These are phyloP conservation scores for Canis aureus DNA, from an alignment of 2,113 vertebrate species.

Conservation along the genomic window DNA sequence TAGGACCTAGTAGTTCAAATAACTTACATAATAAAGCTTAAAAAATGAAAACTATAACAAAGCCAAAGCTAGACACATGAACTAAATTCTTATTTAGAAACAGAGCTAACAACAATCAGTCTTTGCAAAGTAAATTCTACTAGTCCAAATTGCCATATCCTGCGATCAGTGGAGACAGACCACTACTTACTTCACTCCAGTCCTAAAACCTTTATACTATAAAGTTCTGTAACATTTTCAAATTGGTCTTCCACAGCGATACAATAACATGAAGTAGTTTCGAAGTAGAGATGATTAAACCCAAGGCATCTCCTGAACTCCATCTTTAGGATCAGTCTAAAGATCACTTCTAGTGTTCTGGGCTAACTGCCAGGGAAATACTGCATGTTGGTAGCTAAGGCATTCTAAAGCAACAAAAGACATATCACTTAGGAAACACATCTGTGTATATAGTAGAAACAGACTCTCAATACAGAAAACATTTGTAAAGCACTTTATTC, in stretches of 20 bases:
- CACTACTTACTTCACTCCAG: neutral
- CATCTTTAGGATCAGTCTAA: slow-evolving; percentile 10
- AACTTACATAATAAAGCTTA: slow-evolving; percentile 12
- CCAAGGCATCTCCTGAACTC: neutral
- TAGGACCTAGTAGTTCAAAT: neutral
- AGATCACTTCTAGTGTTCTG: neutral
- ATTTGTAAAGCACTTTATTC: slow-evolving; percentile 18
- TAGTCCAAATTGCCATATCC: neutral
- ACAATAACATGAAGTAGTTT: neutral
- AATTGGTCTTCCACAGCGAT: neutral
- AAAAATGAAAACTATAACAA: slow-evolving; percentile 53
- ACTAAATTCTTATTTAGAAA: slow-evolving; percentile 26
- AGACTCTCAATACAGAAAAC: neutral
- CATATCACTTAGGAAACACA: neutral
- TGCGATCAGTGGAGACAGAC: neutral
- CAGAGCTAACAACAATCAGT: neutral
- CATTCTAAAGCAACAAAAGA: slow-evolving; percentile 23
- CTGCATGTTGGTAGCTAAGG: neutral
- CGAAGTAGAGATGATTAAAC: neutral
- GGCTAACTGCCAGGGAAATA: neutral
- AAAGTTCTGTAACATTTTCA: slow-evolving; percentile 11
- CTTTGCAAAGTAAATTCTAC: slow-evolving; percentile 49
- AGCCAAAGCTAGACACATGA: neutral
- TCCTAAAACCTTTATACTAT: neutral
- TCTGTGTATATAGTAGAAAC: neutral